A percentile compares a stretch with the other conserved stretches of the same genome.
Conservation (phyloP, 2,888 invertebrate species). For the Drosophila neotestacea region DNA sequence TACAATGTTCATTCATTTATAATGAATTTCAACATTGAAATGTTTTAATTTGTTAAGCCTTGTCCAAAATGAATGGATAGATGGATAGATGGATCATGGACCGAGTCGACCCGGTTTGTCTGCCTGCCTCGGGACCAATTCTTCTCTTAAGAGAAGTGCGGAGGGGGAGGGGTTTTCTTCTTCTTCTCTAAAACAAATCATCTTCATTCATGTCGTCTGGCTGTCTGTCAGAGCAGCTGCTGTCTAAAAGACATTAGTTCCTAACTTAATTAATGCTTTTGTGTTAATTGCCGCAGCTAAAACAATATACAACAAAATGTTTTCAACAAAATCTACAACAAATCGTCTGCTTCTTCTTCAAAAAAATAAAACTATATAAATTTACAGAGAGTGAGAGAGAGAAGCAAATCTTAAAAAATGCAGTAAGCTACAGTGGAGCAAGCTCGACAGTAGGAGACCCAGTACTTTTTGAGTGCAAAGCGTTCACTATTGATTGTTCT, state of each 20-base stretch:
- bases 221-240: constrained; percentile 71
- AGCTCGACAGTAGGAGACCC: no score
- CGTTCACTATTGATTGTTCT: no score
- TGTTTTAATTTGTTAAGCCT: constrained; percentile 53
- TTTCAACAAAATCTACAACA: constrained; percentile 24
- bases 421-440: no score
- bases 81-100: constrained; percentile 1
- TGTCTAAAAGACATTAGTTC: constrained; percentile 75
- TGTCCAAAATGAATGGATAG: constrained; percentile 27
- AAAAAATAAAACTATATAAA: constrained; percentile 13
- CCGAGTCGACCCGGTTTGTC: background rate
- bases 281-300: constrained; percentile 69
- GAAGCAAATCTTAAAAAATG: constrained; percentile 18
- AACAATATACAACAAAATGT: constrained; percentile 33
- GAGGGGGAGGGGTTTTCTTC: background rate
- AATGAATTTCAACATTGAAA: constrained; percentile 75
- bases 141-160: constrained; percentile 1
- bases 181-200: constrained; percentile 41
- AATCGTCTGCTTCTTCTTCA: background rate
- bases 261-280: constrained; percentile 79
- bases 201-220: constrained; percentile 74
- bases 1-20: constrained; percentile 77
- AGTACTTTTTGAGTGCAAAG: no score
- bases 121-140: constrained; percentile 43
- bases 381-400: background rate